phyloP scores from a whole-genome alignment of 2,797 vertebrate genomes.

The Orientallactaga sibirica region DNA sequence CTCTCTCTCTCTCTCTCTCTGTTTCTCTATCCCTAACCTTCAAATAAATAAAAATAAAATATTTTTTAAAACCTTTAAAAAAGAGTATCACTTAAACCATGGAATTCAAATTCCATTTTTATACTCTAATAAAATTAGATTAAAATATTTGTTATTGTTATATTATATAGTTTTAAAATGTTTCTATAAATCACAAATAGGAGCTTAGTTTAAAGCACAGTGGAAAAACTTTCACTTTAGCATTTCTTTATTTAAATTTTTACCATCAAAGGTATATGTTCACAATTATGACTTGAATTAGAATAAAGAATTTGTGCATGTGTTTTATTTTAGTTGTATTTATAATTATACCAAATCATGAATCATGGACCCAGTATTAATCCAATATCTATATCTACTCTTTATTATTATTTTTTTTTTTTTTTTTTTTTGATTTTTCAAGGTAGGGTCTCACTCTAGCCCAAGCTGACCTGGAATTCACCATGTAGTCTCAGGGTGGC shows the following conservation, averaged over 20 bases:
- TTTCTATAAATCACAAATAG: background rate
- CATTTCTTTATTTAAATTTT: background rate
- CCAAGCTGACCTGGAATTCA: too few relatives aligned
- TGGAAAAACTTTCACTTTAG: background rate
- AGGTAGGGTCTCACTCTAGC: too few relatives aligned
- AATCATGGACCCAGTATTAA: background rate
- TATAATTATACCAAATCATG: constrained; percentile 17
- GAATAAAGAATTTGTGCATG: background rate
- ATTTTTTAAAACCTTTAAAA: background rate
- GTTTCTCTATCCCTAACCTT: too few relatives aligned
- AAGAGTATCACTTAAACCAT: too few relatives aligned
- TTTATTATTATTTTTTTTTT: background rate
- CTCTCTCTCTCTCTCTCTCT: too few relatives aligned
- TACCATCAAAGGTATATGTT: background rate
- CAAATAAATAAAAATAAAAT: background rate
- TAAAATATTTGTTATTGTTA: background rate
- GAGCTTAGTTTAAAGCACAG: background rate
- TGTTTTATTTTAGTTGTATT: constrained; percentile 40
- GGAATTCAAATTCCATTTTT: background rate
- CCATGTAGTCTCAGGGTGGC: too few relatives aligned
- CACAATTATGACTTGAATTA: background rate
- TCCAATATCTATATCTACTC: background rate
- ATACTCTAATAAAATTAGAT: background rate
- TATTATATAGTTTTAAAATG: background rate
- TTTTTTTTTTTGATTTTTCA: too few relatives aligned